Evolutionary conservation across 2,888 invertebrate genomes (phyloP), one percentile per base, ranked within the genome.

Genomic region (Pandemis heparana): DNA sequence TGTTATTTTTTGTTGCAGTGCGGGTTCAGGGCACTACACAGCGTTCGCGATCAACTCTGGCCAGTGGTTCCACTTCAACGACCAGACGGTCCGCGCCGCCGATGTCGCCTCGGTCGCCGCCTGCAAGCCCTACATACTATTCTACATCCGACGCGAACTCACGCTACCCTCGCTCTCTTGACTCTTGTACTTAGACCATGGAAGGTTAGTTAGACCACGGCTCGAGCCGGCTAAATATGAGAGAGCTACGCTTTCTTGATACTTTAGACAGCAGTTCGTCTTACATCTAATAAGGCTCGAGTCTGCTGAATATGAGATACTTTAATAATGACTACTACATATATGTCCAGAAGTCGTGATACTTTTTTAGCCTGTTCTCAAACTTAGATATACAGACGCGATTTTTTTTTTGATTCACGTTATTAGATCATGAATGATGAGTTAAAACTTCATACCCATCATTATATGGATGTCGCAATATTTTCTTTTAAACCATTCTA

Each of bases 41-140:
- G 96, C 97, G 76, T 97, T 97, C 90, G 97, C 97, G 63, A 96
- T 96, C 79, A 97, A 97, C 93, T 97, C 97, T 80, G 96, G 96
- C 65, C 96, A 96, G 79, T 98, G 97, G 98, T 97, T 97, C 92
- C 97, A 97, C 89, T 98, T 97, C 95, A 97, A 98, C 93, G 98
- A 98, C 91, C 97, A 97, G 82, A 96, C 96, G 0, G 97, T 98
- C n/a, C 95, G 97, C 51, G 95, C 96, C 32, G 95, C 96, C 62
- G 96, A 96, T 79, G 94, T 95, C 23, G 94, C 95, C 60, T 95
- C 96, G 0, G 97, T 98, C 65, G 96, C 96, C 18, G 95, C 96
- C 79, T 97, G 97, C 90, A 97, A 97, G 91, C 97, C 97, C 16
- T 98, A 98, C 95, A 97, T 98, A 79, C 94, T 98, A 80, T 97